Evolutionary conservation across 2,888 invertebrate genomes (phyloP), one percentile per base, ranked within the genome.

Genomic region (Nemotelus pantherinus): DNA sequence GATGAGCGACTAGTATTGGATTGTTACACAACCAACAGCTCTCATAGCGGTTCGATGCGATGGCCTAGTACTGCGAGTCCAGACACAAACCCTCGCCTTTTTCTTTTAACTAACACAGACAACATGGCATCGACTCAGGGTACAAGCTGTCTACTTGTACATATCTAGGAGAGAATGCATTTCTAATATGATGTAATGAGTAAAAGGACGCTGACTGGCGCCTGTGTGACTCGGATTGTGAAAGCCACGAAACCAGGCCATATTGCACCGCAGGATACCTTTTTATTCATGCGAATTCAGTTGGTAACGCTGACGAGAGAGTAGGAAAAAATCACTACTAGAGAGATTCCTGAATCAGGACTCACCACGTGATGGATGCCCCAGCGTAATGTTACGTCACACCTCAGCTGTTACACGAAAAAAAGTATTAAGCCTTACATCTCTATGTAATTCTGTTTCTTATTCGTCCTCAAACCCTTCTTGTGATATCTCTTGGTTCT

Each of bases 321-420:
- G 41, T 55, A 43, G 10, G 7, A 44, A 70, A 25, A 53, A 55
- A 47, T 3, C 55, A 39, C 43, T 70, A 41, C 43, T 39, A 67
- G 67, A 25, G n/a, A 48, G 67, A 48, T 9, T 67, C n/a, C 50
- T 39, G 50, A 55, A 70, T 41, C 64, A 63, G 60, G 65, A 74
- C n/a, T 70, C 58, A 80, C 80, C 81, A 81, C 81, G 81, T 82
- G 82, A 81, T 81, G 77, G 79, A 80, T 83, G 80, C 83, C 84
- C 84, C 84, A 83, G 80, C 80, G 81, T 76, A 77, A 80, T 81
- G 82, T 86, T 86, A 85, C 86, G 86, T 86, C 86, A 86, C 85
- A 82, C 82, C 84, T 85, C 86, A 86, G 86, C 86, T 86, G 86
- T 84, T 86, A 83, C 81, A 60, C 5, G 43, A 70, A 77, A 76